Base-by-base conservation (phyloP, 1,140 invertebrate species). In the Drosophila lowei region DNA sequence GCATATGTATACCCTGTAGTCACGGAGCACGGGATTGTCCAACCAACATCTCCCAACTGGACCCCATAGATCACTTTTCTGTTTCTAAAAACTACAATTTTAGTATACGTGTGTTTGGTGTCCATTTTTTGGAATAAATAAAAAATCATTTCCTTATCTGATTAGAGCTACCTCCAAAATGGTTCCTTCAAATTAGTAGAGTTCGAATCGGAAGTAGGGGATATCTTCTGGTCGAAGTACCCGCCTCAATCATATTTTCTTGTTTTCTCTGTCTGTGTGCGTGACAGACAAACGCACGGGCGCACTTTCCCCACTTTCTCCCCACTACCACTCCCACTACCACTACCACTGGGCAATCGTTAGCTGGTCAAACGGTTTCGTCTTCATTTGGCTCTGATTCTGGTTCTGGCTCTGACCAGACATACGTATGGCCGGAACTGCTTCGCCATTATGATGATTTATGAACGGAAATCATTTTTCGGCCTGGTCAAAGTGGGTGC, bases 381-480 rank as follows among this genome's bases (percentile, higher is more conserved):
- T 85, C 80, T 86, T 85, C 77, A 86, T 86, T 84, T 77, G 71
- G 72, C 56, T 77, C 76, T 60, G 53, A 55, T 46, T 48, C 41
- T 48, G 71, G 72, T 59, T 46, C 41, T 48, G 44, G 46, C 50
- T 28, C 49, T 21, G 41, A n/a, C 47, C 63, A 46, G 47, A 67
- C 52, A 47, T 52, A 62, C 73, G 64, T 68, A 54, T 64, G 62
- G 46, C 34, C 50, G 44, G 58, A 52, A 23, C 68, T 48, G 50
- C 46, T 56, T 61, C 25, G 68, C 81, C 81, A 86, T 85, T 81
- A 86, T 80, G 73, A 85, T 85, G 81, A 86, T 85, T 85, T 86
- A 85, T 85, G 77, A 72, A 72, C 78, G 81, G 81, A 85, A 86
- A 85, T 85, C 78, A 86, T 85, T 86, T 85, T 80, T 67, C 73